These are phyloP conservation scores for Mormyrops attenuatus DNA, from an alignment of 2,797 vertebrate species.

Conservation along the genomic window DNA sequence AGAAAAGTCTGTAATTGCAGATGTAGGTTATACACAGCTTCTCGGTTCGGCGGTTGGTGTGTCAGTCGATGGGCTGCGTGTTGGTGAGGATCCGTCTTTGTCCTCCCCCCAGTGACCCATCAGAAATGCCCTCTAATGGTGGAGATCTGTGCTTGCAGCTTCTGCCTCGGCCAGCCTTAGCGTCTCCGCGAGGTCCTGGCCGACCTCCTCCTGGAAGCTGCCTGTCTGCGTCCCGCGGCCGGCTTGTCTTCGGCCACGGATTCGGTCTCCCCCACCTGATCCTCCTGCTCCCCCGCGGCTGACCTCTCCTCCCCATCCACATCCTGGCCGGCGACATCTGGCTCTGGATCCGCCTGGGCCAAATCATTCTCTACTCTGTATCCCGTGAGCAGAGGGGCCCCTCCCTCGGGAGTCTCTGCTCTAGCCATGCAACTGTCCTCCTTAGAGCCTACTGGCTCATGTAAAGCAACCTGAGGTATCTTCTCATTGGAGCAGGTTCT, in stretches of 20 bases:
- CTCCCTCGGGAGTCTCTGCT: neutral
- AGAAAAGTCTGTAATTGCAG: neutral
- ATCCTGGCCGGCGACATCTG: neutral
- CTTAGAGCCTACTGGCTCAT: neutral
- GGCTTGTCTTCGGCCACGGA: neutral
- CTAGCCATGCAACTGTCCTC: neutral
- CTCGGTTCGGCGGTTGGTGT: neutral
- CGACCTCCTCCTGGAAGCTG: conserved; percentile 8
- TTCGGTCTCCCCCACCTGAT: neutral
- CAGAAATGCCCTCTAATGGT: conserved; percentile 14
- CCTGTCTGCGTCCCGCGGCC: neutral
- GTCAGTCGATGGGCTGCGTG: neutral
- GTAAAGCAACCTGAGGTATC: neutral
- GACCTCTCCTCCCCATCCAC: neutral
- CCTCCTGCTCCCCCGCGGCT: neutral
- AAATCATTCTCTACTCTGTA: neutral
- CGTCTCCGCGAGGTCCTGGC: conserved; percentile 15
- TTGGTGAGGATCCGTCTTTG: neutral
- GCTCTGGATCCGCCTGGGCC: neutral
- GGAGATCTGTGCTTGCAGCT: neutral
- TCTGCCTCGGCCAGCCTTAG: neutral
- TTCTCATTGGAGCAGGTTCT: neutral
- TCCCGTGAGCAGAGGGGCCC: neutral
- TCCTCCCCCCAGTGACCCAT: neutral
- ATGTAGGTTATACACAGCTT: neutral